phyloP scores from a whole-genome alignment of 1,140 invertebrate species.

The Drosophila prosaltans region DNA sequence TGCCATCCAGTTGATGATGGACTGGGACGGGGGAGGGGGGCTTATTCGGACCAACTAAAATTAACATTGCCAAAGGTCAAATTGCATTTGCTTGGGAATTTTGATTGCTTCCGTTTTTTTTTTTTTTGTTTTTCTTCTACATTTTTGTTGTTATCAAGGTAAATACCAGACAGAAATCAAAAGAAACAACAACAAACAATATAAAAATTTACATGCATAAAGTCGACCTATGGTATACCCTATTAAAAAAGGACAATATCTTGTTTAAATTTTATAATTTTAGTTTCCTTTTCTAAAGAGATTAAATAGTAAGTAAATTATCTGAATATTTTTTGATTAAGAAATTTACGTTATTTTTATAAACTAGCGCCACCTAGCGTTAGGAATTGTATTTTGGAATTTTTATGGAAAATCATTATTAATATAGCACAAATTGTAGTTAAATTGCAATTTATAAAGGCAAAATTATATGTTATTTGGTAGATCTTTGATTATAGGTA shows the following conservation, averaged over 20 bases:
- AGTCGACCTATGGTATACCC: background rate
- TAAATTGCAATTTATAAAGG: too few species aligned
- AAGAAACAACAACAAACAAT: background rate
- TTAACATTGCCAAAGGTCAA: conserved; percentile 54
- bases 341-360: too few species aligned
- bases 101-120: conserved; percentile 71
- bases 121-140: conserved; percentile 1
- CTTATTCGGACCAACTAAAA: conserved; percentile 36
- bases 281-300: too few species aligned
- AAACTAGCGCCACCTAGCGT: too few species aligned
- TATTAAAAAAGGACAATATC: background rate
- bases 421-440: too few species aligned
- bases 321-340: too few species aligned
- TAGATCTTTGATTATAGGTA: too few species aligned
- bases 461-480: too few species aligned
- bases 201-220: background rate
- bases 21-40: background rate
- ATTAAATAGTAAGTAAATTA: too few species aligned
- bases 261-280: too few species aligned
- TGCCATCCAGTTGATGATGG: background rate
- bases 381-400: too few species aligned
- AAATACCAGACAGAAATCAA: conserved; percentile 22
- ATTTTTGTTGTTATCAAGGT: conserved; percentile 35
- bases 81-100: conserved; percentile 58
- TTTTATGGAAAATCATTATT: too few species aligned